Percentiles rank a stretch among this genome's conserved stretches.
Conservation (phyloP, 2,888 invertebrate species). For the Microctonus brassicae region DNA sequence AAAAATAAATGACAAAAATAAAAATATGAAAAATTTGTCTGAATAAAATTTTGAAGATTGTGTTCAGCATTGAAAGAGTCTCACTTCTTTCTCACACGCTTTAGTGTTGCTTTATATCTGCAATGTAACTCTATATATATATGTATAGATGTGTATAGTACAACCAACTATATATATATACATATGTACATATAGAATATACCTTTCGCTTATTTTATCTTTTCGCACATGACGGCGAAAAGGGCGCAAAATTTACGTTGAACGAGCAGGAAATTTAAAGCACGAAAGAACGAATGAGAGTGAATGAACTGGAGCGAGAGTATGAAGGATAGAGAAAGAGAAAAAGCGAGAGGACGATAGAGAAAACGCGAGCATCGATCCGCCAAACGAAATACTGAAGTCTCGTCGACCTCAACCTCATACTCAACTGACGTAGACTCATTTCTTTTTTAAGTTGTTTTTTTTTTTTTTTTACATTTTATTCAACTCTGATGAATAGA, state of each 20-base stretch:
- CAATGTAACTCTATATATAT: not conserved
- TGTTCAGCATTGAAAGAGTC: not conserved
- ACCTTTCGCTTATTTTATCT: slow-evolving; percentile 8
- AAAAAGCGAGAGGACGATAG: not conserved
- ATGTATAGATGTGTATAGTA: not conserved
- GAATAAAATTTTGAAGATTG: not conserved
- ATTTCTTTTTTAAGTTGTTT: not conserved
- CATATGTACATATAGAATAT: not conserved
- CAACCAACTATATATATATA: not conserved
- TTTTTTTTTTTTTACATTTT: not conserved
- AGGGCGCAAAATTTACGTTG: slow-evolving; percentile 15
- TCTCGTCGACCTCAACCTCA: slow-evolving; percentile 13
- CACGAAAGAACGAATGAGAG: slow-evolving; percentile 20
- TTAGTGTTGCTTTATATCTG: not conserved
- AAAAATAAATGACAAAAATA: not conserved
- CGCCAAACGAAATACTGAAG: slow-evolving; percentile 16
- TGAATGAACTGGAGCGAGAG: not conserved
- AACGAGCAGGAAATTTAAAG: slow-evolving; percentile 29
- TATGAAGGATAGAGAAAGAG: not conserved
- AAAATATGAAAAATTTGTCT: not conserved
- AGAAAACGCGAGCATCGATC: slow-evolving; percentile 34
- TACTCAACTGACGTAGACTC: slow-evolving; percentile 8
- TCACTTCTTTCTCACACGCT: not conserved
- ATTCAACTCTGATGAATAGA: slow-evolving; percentile 17
- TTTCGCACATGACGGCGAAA: slow-evolving; percentile 19